Percentiles rank a stretch among this genome's conserved stretches.
phyloP scores from a whole-genome alignment of 2,797 vertebrate genomes.

The Oreortyx pictus region DNA sequence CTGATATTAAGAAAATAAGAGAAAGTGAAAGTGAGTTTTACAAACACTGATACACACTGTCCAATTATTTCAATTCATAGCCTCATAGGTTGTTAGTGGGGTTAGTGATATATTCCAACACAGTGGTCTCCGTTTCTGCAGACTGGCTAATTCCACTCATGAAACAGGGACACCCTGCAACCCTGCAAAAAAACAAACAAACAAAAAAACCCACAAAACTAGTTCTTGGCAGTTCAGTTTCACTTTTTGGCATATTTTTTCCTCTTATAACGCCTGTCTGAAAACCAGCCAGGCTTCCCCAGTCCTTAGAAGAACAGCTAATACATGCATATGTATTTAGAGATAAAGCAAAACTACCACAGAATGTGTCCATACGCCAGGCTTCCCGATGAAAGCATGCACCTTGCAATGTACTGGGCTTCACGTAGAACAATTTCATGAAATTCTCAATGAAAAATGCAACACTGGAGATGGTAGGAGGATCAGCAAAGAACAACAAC shows the following conservation, averaged over 20 bases:
- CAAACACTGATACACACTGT: not conserved
- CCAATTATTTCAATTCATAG: not conserved
- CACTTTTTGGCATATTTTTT: not conserved
- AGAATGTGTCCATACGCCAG: not conserved
- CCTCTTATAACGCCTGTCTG: not conserved
- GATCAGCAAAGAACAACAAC: not conserved
- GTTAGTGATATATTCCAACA: not conserved
- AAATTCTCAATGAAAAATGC: not conserved
- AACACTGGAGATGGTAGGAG: not conserved
- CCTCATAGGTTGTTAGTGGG: not conserved
- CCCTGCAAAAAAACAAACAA: not conserved
- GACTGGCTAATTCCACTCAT: not conserved
- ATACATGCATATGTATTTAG: fast-evolving
- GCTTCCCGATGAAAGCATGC: fast-evolving
- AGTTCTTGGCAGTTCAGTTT: not conserved
- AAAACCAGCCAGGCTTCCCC: not conserved
- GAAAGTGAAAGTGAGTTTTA: not conserved
- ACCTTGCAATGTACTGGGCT: fast-evolving
- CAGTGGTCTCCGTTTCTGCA: not conserved
- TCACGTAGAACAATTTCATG: not conserved
- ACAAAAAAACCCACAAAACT: not conserved
- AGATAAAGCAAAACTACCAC: not conserved
- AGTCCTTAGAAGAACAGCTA: not conserved
- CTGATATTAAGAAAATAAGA: not conserved
- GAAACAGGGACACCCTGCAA: not conserved